These are phyloP conservation scores for Odontamblyopus lacepedii DNA, from an alignment of 2,797 vertebrate genomes.

Conservation along the genomic window DNA sequence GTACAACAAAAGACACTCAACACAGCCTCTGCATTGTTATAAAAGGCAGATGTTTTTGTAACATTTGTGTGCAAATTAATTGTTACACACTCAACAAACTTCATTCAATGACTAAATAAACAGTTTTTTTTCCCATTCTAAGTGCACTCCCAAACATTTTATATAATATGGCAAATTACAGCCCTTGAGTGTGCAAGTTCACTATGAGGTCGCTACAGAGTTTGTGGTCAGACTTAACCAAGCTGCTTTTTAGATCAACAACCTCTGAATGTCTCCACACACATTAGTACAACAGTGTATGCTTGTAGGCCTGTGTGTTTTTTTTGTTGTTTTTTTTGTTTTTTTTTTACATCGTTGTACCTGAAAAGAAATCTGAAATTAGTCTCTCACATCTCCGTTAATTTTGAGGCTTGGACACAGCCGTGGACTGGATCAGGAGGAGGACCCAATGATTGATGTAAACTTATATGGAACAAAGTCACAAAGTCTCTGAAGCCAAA, in stretches of 20 bases:
- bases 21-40: background rate
- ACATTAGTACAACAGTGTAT: conserved; percentile 32
- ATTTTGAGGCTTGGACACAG: conserved; percentile 51
- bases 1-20: background rate
- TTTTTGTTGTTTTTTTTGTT: conserved; percentile 16
- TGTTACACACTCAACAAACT: background rate
- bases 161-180: conserved; percentile 18
- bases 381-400: conserved; percentile 47
- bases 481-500: conserved; percentile 37
- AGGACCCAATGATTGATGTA: conserved; percentile 25
- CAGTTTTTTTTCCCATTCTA: background rate
- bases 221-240: conserved; percentile 46
- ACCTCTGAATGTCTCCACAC: conserved; percentile 45
- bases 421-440: conserved; percentile 39
- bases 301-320: conserved; percentile 43
- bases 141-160: background rate
- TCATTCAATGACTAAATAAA: background rate
- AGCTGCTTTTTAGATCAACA: conserved; percentile 31
- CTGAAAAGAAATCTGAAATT: conserved; percentile 46
- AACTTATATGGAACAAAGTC: conserved; percentile 26
- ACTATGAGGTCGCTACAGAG: conserved; percentile 43
- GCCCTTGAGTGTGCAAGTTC: conserved; percentile 24
- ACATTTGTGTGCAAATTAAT: too few relatives aligned
- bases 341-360: conserved; percentile 40
- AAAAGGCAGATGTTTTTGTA: background rate